These are phyloP conservation scores for Trinorchestia longiramus DNA, from an alignment of 1,140 invertebrate genomes.

Conservation along the genomic window DNA sequence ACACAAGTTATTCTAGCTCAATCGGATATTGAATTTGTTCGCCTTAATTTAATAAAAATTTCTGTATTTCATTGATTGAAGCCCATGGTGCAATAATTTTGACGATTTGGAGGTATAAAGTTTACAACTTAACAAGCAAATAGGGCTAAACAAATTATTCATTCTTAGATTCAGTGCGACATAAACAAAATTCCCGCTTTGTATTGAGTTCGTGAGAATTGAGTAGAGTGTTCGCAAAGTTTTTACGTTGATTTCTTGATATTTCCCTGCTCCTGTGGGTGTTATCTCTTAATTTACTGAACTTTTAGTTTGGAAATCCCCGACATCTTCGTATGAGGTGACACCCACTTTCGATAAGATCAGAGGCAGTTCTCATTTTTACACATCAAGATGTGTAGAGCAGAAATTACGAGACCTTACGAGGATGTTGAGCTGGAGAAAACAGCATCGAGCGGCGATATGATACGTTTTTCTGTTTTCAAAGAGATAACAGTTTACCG, in stretches of 20 bases:
- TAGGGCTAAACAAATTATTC: not conserved
- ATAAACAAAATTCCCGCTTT: not conserved
- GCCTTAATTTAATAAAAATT: not conserved
- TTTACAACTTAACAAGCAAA: not conserved
- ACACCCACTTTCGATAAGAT: constrained; percentile 6
- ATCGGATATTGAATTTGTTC: not conserved
- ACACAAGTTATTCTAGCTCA: no score
- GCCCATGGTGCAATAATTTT: not conserved
- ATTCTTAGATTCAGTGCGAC: not conserved
- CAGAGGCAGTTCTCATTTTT: not conserved
- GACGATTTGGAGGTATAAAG: not conserved
- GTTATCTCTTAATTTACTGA: not conserved
- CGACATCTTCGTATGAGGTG: not conserved
- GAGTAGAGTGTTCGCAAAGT: not conserved
- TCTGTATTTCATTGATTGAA: not conserved
- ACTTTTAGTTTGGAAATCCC: not conserved
- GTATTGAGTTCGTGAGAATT: not conserved
- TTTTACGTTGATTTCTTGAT: not conserved
- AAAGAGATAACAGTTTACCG: not conserved
- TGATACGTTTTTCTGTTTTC: not conserved
- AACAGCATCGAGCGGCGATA: not conserved
- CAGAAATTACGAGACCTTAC: not conserved
- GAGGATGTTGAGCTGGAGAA: not conserved
- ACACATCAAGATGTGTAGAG: not conserved
- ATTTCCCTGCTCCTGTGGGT: not conserved